Percentiles rank a stretch among this genome's conserved stretches.
These are phyloP conservation scores for Lasioglossum lativentre DNA, from an alignment of 2,888 invertebrate species.

Conservation along the genomic window DNA sequence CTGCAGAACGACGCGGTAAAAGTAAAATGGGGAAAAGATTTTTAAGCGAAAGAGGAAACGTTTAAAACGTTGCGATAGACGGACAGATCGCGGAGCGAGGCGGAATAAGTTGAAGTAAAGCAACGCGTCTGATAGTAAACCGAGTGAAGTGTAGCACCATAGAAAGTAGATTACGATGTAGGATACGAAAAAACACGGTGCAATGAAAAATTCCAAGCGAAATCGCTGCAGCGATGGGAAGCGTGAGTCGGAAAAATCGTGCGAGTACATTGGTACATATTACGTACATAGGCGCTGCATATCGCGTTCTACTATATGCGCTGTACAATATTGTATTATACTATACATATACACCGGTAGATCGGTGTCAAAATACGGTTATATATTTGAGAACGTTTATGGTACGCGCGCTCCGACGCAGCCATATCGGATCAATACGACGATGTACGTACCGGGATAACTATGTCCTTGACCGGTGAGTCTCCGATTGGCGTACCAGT, in stretches of 20 bases:
- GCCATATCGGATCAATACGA: conserved; percentile 82
- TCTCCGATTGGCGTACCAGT: conserved; percentile 26
- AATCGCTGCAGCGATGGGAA: neutral
- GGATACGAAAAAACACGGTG: neutral
- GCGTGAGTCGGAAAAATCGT: neutral
- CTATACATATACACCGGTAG: neutral
- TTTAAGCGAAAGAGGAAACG: neutral
- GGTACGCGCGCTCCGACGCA: conserved; percentile 57
- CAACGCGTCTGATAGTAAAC: neutral
- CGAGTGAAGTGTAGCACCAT: neutral
- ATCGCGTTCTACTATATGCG: neutral
- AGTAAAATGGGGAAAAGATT: neutral
- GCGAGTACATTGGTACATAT: neutral
- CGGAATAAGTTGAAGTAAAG: neutral
- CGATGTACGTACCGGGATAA: conserved; percentile 76
- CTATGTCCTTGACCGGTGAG: conserved; percentile 81
- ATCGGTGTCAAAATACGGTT: conserved; percentile 19
- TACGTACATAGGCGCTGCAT: neutral
- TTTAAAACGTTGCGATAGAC: neutral
- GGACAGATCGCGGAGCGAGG: too few species aligned
- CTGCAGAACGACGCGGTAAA: neutral
- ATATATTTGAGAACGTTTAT: conserved; percentile 18
- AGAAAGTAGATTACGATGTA: neutral
- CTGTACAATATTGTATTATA: neutral
- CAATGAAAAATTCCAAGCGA: neutral